A percentile compares a stretch with the other conserved stretches of the same genome.
phyloP scores from a whole-genome alignment of 1,140 invertebrate species.

The Calliphora vicina region DNA sequence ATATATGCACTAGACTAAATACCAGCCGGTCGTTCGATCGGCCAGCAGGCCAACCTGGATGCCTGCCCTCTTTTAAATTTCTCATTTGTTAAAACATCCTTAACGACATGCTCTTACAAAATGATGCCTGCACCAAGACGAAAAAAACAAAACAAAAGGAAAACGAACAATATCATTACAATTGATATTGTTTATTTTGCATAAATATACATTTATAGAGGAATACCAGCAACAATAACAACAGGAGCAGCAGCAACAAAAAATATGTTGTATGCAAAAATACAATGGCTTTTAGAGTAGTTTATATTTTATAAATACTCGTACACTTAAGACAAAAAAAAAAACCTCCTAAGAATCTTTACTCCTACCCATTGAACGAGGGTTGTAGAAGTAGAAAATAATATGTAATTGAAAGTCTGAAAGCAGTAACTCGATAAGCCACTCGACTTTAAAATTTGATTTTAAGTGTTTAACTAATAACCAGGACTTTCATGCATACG shows the following conservation, averaged over 20 bases:
- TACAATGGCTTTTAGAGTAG: conserved; percentile 26
- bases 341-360: background rate
- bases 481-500: too few relatives aligned
- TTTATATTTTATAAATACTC: conserved; percentile 32
- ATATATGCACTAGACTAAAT: too few relatives aligned
- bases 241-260: background rate
- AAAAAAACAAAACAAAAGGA: background rate
- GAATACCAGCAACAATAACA: background rate
- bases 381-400: too few relatives aligned
- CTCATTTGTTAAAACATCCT: conserved; percentile 46
- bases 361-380: background rate
- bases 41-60: background rate
- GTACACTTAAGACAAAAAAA: background rate
- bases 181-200: conserved; percentile 62
- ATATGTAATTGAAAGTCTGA: too few relatives aligned
- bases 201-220: conserved; percentile 50
- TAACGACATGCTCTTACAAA: conserved; percentile 56
- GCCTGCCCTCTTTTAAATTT: conserved; percentile 6
- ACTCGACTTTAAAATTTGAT: too few relatives aligned
- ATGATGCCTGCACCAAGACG: background rate
- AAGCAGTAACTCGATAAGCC: too few relatives aligned
- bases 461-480: too few relatives aligned
- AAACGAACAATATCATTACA: conserved; percentile 58
- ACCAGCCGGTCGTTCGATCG: background rate
- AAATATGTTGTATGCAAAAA: conserved; percentile 17